A percentile compares a stretch with the other conserved stretches of the same genome.
These are phyloP conservation scores for Argentina silus DNA, from an alignment of 2,797 vertebrate species.

Conservation along the genomic window DNA sequence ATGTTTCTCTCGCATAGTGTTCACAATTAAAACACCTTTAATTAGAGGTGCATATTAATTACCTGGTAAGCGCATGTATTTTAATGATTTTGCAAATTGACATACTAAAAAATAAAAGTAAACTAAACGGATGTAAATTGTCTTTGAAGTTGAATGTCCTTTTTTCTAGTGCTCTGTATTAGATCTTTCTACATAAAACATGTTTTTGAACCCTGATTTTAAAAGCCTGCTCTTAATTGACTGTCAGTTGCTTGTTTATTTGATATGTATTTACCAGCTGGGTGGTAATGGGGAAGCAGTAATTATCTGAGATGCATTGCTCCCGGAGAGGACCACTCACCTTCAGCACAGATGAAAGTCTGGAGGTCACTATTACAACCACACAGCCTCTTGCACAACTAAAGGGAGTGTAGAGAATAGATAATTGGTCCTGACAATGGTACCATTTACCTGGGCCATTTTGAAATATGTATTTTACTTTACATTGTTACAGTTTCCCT, in stretches of 20 bases:
- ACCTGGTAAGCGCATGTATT: conserved; percentile 50
- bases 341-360: conserved; percentile 66
- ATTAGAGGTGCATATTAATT: conserved; percentile 62
- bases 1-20: conserved; percentile 45
- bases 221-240: conserved; percentile 77
- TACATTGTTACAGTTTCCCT: conserved; percentile 12
- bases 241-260: conserved; percentile 82
- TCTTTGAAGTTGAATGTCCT: conserved; percentile 68
- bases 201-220: conserved; percentile 66
- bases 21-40: conserved; percentile 63
- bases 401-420: conserved; percentile 44
- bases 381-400: conserved; percentile 56
- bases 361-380: conserved; percentile 64
- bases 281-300: conserved; percentile 76
- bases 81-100: conserved; percentile 64
- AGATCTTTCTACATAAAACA: conserved; percentile 62
- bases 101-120: conserved; percentile 44
- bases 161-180: conserved; percentile 42
- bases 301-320: conserved; percentile 75
- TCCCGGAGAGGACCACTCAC: conserved; percentile 47
- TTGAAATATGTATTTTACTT: conserved; percentile 42
- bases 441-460: conserved; percentile 62
- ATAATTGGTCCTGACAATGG: conserved; percentile 58
- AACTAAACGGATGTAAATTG: conserved; percentile 47
- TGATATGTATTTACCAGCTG: conserved; percentile 78